Conservation (phyloP, 2,888 invertebrate species). For the Julus scanicus region DNA sequence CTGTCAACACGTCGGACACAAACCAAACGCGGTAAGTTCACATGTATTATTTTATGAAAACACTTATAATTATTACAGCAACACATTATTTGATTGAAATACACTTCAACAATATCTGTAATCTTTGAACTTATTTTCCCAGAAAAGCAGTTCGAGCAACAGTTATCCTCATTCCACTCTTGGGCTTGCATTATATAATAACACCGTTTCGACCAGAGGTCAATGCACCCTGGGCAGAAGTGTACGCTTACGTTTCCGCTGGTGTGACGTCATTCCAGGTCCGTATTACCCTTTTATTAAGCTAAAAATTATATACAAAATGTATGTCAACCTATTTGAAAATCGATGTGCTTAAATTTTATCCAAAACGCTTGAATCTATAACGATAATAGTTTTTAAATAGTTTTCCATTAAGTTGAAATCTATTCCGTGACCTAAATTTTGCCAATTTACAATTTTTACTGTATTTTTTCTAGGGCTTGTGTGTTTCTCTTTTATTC, state of each 20-base stretch:
- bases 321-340: too few relatives aligned
- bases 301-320: too few relatives aligned
- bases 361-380: too few relatives aligned
- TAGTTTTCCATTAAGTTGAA: too few relatives aligned
- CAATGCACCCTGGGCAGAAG: conserved; percentile 66
- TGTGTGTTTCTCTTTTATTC: conserved; percentile 90
- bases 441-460: background rate
- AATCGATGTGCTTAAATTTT: too few relatives aligned
- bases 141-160: conserved; percentile 81
- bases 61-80: background rate
- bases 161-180: conserved; percentile 86
- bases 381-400: too few relatives aligned
- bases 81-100: background rate
- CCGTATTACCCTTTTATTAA: conserved; percentile 13
- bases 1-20: conserved; percentile 66
- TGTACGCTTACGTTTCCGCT: conserved; percentile 86
- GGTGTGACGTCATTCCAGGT: conserved; percentile 89
- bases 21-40: conserved; percentile 61
- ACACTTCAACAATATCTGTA: background rate
- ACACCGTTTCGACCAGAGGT: conserved; percentile 83
- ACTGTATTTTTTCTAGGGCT: conserved; percentile 75
- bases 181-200: conserved; percentile 90
- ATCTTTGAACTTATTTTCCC: conserved; percentile 6
- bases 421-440: background rate
- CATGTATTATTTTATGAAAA: background rate